phyloP scores from a whole-genome alignment of 2,888 invertebrate genomes.

The Thyatira batis region DNA sequence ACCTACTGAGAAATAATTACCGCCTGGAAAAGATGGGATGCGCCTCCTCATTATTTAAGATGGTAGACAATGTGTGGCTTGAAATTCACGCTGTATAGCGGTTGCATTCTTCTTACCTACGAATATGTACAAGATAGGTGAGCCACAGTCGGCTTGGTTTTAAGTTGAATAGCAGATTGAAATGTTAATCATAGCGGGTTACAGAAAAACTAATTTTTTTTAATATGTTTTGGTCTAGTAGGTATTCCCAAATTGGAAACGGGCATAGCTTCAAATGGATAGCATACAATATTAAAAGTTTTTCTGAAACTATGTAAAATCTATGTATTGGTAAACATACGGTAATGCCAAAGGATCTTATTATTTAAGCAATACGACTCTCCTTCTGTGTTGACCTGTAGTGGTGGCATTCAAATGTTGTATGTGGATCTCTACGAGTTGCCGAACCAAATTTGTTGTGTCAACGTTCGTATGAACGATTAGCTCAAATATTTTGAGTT shows the following conservation, averaged over 20 bases:
- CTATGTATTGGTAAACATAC: conserved; percentile 9
- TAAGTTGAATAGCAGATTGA: no score
- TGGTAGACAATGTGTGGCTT: conserved; percentile 51
- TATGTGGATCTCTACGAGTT: conserved; percentile 61
- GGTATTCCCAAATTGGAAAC: no score
- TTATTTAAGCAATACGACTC: conserved; percentile 42
- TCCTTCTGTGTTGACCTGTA: conserved; percentile 22
- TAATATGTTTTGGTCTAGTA: no score
- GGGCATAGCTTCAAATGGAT: no score
- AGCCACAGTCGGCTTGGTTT: not conserved
- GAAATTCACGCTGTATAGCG: conserved; percentile 31
- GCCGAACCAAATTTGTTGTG: conserved; percentile 59
- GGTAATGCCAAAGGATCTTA: not conserved
- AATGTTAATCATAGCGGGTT: no score
- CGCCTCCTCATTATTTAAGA: conserved; percentile 67
- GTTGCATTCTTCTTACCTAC: conserved; percentile 17
- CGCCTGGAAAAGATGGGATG: conserved; percentile 63
- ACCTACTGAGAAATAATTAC: conserved; percentile 65
- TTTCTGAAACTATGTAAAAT: no score
- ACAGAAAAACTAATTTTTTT: no score
- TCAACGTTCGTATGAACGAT: conserved; percentile 72
- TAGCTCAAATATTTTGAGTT: conserved; percentile 67
- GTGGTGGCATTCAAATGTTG: conserved; percentile 44
- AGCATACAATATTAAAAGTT: no score
- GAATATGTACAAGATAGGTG: not conserved